phyloP scores from a whole-genome alignment of 2,888 invertebrate genomes.

The Zaprionus lineosus region DNA sequence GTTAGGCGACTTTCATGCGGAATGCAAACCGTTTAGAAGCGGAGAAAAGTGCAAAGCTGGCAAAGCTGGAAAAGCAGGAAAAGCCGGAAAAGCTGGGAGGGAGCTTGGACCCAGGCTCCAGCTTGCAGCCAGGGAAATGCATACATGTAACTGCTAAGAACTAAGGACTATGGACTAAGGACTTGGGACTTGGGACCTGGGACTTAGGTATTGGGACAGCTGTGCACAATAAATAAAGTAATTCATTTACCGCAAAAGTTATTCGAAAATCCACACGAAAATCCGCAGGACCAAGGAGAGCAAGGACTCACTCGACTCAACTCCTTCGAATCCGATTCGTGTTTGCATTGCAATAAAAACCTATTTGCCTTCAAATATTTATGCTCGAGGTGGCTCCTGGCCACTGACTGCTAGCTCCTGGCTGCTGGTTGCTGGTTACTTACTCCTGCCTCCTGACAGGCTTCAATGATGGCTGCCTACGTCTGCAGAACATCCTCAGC shows the following conservation, averaged over 20 bases:
- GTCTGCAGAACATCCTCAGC: constrained; percentile 33
- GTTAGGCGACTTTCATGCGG: constrained; percentile 34
- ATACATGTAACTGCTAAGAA: constrained; percentile 38
- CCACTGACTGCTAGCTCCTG: too few relatives aligned
- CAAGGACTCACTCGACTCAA: constrained; percentile 24
- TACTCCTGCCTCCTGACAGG: constrained; percentile 14
- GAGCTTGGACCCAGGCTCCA: too few relatives aligned
- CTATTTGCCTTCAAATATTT: constrained; percentile 73
- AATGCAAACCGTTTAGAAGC: constrained; percentile 56
- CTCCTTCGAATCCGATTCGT: constrained; percentile 43
- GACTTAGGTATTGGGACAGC: too few relatives aligned
- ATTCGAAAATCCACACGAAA: constrained; percentile 67
- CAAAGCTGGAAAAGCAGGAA: constrained; percentile 9
- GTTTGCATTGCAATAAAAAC: constrained; percentile 71
- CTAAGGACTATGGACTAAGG: too few relatives aligned
- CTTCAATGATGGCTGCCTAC: constrained; percentile 50
- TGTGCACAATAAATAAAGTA: constrained; percentile 76
- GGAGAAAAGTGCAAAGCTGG: constrained; percentile 35
- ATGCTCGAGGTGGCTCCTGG: constrained; percentile 42
- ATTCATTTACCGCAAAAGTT: constrained; percentile 74
- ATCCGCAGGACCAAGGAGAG: constrained; percentile 27
- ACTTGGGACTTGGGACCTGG: too few relatives aligned
- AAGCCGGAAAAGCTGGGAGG: not conserved
- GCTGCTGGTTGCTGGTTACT: too few relatives aligned
- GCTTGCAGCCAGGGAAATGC: constrained; percentile 18